Percentiles rank a stretch among this genome's conserved stretches.
These are phyloP conservation scores for Drosophila mimetica DNA, from an alignment of 2,888 invertebrate species.

Conservation along the genomic window DNA sequence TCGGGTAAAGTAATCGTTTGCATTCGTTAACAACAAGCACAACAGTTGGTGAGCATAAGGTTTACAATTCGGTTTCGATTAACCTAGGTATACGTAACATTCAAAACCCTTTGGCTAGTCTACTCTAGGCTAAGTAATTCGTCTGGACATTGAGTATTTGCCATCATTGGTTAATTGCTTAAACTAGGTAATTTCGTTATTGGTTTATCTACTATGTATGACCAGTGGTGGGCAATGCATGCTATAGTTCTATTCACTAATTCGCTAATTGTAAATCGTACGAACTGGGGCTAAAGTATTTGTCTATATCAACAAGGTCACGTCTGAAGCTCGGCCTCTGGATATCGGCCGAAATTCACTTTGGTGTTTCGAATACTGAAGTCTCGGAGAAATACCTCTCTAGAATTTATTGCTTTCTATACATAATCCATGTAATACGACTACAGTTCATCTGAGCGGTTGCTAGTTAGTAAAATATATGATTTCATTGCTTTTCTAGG, in stretches of 20 bases:
- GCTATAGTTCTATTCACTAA: slow-evolving; percentile 33
- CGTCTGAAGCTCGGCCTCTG: slow-evolving; percentile 22
- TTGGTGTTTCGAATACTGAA: slow-evolving; percentile 67
- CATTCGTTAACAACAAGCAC: slow-evolving; percentile 68
- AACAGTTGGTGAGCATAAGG: slow-evolving; percentile 79
- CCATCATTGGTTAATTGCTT: slow-evolving; percentile 21
- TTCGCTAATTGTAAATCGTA: slow-evolving; percentile 36
- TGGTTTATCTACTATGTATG: slow-evolving; percentile 37
- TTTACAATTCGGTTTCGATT: slow-evolving; percentile 60
- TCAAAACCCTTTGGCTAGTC: slow-evolving; percentile 33
- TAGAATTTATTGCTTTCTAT: slow-evolving; percentile 35
- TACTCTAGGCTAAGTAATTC: slow-evolving; percentile 65
- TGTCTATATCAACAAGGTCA: slow-evolving; percentile 46
- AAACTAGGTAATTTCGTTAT: slow-evolving; percentile 37
- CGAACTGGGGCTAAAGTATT: slow-evolving; percentile 52
- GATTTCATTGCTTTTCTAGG: slow-evolving; percentile 9
- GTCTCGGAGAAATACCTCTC: slow-evolving; percentile 5
- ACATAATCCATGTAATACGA: slow-evolving; percentile 16
- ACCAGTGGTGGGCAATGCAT: slow-evolving; percentile 37
- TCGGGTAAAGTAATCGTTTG: slow-evolving; percentile 57
- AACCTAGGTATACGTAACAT: slow-evolving; percentile 35
- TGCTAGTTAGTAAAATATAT: slow-evolving; percentile 28
- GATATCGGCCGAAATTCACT: slow-evolving; percentile 61
- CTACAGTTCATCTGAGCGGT: slow-evolving; percentile 18
- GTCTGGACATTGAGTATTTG: slow-evolving; percentile 65